Conservation (phyloP, 1,140 invertebrate species). For the Lineus longissimus region DNA sequence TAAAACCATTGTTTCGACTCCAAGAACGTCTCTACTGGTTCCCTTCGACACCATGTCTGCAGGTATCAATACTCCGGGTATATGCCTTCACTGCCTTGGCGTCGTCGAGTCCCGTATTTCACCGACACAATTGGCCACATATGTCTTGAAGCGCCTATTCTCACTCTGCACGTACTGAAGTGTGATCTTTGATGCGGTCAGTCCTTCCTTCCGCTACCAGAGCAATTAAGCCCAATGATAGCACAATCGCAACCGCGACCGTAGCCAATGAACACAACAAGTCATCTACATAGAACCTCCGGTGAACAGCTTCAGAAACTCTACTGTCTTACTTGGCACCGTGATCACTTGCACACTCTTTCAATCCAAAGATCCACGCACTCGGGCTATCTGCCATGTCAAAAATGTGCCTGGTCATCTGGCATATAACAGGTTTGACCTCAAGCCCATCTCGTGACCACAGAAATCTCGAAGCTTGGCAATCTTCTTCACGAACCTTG, state of each 20-base stretch:
- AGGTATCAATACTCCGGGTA: conserved; percentile 50
- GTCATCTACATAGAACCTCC: conserved; percentile 27
- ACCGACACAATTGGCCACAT: background rate
- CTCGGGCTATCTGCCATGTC: conserved; percentile 21
- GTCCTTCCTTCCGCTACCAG: background rate
- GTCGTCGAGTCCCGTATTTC: background rate
- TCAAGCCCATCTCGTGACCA: conserved; percentile 20
- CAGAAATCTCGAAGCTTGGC: conserved; percentile 18
- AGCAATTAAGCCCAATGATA: background rate
- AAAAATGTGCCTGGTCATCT: conserved; percentile 26
- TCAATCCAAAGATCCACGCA: conserved; percentile 19
- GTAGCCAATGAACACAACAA: conserved; percentile 9
- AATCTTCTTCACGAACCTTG: conserved; percentile 13
- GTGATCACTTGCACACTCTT: conserved; percentile 15
- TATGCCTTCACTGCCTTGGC: conserved; percentile 36
- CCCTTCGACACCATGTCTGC: conserved; percentile 52
- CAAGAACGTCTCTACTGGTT: background rate
- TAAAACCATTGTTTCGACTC: background rate
- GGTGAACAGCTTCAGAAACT: conserved; percentile 4
- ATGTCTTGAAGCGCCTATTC: conserved; percentile 11
- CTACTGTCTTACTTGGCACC: background rate
- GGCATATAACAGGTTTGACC: conserved; percentile 10
- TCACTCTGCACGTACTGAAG: background rate
- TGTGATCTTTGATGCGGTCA: no score
- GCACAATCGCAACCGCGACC: conserved; percentile 7